Base-by-base conservation (phyloP, 2,797 vertebrate species). In the Danio jaintianensis region DNA sequence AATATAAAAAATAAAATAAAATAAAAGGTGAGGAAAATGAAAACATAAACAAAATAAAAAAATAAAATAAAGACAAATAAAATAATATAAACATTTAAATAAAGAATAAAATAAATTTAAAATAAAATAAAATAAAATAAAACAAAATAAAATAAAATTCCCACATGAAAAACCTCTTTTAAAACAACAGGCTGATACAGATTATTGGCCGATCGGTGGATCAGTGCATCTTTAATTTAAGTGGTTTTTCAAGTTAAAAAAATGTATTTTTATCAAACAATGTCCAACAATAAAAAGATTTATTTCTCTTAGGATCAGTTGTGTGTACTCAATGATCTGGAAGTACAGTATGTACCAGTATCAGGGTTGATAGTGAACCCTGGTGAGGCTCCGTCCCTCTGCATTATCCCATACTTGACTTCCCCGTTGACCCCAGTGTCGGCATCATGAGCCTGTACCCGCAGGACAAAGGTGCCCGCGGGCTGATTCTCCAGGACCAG, bases 361-460 rank as follows among this genome's bases (percentile, higher is more conserved):
- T 95, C 91, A 0, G 94, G 86, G 56, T 96, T 89, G 43, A 97
- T 95, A 87, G 85, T 87, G 75, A 97, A 97, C 16, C 92, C 93
- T 0, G 94, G 92, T 1, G 91, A 93, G 66, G 93, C 86, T 0
- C 95, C 95, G 0, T 96, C 94, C 63, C 93, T 87, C 85, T 95
- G 92, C 95, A 97, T 95, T 89, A 97, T 94, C 59, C 95, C 94
- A 0, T 96, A 97, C 29, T 93, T 95, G 87, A 97, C 94, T 87
- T 94, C 91, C 79, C 96, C 96, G 0, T 97, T 97, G 63, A 95
- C 67, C 0, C 96, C 96, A 0, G 92, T 93, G 88, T 97, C 96
- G 0, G 95, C 94, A 40, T 97, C 96, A 0, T 91, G 87, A 64
- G 96, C 96, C 73, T 93, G 93, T 13, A 96, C 95, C 0, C 86